Percentiles rank a stretch among this genome's conserved stretches.
These are phyloP conservation scores for Caenorhabditis macrosperma DNA, from an alignment of 2,888 invertebrate species.

Conservation along the genomic window DNA sequence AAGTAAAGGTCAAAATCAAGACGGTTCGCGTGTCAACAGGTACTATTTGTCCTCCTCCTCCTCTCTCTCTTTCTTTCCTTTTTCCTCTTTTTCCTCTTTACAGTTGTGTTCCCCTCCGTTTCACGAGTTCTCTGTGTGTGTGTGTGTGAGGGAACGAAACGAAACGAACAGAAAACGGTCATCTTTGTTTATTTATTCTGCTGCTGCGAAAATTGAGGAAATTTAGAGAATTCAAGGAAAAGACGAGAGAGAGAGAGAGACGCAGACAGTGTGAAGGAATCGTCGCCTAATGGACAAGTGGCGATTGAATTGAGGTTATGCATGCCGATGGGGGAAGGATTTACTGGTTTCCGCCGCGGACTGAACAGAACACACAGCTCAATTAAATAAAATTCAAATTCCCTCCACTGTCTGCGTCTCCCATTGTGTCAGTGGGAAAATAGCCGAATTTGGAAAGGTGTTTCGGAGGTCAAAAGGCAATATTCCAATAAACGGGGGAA, in stretches of 20 bases:
- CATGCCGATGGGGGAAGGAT: neutral
- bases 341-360: neutral
- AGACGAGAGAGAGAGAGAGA: slow-evolving; percentile 6
- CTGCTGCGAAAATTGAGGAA: neutral
- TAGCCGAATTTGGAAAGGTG: too few species aligned
- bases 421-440: neutral
- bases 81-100: too few species aligned
- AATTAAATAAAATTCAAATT: neutral
- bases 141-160: too few species aligned
- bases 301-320: neutral
- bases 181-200: slow-evolving; percentile 3
- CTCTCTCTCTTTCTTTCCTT: too few species aligned
- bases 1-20: too few species aligned
- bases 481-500: too few species aligned
- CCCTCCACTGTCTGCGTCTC: neutral
- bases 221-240: neutral
- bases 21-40: too few species aligned
- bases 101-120: neutral
- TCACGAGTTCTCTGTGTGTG: too few species aligned
- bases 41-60: neutral
- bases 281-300: neutral
- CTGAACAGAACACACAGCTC: neutral
- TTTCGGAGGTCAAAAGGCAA: too few species aligned
- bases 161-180: neutral
- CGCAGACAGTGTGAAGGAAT: slow-evolving; percentile 22